Percentiles rank a stretch among this genome's conserved stretches.
Evolutionary conservation across 2,888 invertebrate genomes (phyloP).

Genomic region (Eurytoma californica): DNA sequence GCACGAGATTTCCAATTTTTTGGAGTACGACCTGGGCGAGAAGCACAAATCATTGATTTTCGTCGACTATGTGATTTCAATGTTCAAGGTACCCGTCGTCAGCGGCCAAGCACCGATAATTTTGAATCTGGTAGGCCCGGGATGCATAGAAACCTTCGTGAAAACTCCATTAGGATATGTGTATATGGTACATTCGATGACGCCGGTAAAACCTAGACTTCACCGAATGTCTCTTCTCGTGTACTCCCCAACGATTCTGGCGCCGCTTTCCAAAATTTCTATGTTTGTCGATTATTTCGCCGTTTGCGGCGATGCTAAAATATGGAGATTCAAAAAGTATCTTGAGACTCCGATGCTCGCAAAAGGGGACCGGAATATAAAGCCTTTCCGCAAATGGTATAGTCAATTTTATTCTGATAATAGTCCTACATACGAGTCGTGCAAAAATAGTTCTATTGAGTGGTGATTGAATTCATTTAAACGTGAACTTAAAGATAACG

Average conservation of each 20-base stretch:
- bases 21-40: conserved; percentile 33
- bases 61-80: conserved; percentile 80
- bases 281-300: conserved; percentile 83
- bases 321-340: conserved; percentile 92
- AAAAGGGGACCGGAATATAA: conserved; percentile 84
- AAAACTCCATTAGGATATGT: conserved; percentile 79
- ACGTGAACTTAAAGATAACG: no score
- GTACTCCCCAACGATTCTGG: conserved; percentile 80
- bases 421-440: neutral
- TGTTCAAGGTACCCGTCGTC: conserved; percentile 78
- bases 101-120: conserved; percentile 79
- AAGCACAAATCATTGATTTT: conserved; percentile 81
- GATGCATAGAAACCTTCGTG: conserved; percentile 84
- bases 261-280: conserved; percentile 80
- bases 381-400: conserved; percentile 89
- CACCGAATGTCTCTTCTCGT: conserved; percentile 87
- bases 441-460: neutral
- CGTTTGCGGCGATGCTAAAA: conserved; percentile 88
- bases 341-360: conserved; percentile 83
- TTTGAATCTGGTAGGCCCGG: conserved; percentile 84
- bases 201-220: conserved; percentile 85
- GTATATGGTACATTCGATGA: conserved; percentile 85
- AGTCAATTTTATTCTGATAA: conserved; percentile 63
- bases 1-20: no score
- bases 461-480: no score